Base-by-base conservation (phyloP, 2,888 invertebrate genomes). In the Dromius quadrimaculatus region DNA sequence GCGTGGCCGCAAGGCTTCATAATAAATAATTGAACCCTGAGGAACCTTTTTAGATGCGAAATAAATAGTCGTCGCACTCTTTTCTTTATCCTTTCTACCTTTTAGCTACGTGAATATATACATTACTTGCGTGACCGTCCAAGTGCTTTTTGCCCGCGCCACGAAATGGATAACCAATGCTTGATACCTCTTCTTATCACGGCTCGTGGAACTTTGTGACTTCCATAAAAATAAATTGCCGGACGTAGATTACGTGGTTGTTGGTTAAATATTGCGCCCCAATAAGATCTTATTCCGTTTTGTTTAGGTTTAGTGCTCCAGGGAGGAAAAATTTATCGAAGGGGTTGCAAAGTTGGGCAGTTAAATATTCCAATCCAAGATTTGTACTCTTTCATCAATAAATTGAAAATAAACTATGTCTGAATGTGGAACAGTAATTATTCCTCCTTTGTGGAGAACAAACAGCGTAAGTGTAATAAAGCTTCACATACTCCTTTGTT, bases 81-180 rank as follows among this genome's bases (percentile, higher is more conserved):
- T 45, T 59, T 36, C 66, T 28, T 54, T 66, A 54, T 54, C 57
- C 66, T 28, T 28, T 34, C 66, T 50, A 32, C 54, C 54, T 57
- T 66, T 66, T 50, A 54, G 36, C 54, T 17, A 54, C 41, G 66
- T 54, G 66, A 66, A 66, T 66, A 54, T 66, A 66, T 66, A 66
- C 66, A 66, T 66, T 66, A 54, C 66, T 38, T 38, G 54, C 50
- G 41, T 50, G 66, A 57, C 59, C 36, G 36, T 59, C 36, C 59
- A 19, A 13, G 23, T 20, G 2, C 20, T 38, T n/a, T 38, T 38
- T n/a, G 50, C 13, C 9, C 13, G 50, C 50, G 50, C 28, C 28
- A 28, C n/a, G 59, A 59, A 47, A 59, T 59, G 59, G 59, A 59
- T 59, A 22, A 59, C 11, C 59, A 23, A 19, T 59, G 59, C 17